A percentile compares a stretch with the other conserved stretches of the same genome.
Evolutionary conservation across 2,888 invertebrate genomes (phyloP).

Genomic region (Chrysotoxum bicinctum): DNA sequence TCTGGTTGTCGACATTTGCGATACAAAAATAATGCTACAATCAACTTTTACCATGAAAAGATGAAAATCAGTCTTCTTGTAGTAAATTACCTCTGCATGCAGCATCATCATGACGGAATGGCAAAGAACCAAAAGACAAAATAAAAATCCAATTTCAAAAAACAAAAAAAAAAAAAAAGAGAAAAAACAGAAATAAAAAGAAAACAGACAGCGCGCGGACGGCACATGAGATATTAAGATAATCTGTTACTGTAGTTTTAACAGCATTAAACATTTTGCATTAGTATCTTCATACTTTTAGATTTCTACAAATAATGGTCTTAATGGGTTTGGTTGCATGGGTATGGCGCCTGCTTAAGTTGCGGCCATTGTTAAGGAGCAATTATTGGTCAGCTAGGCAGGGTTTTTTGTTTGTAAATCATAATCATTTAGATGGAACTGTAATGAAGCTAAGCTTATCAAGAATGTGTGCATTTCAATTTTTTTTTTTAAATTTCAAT

Average conservation of each 20-base stretch:
- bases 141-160: slow-evolving; percentile 19
- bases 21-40: slow-evolving; percentile 1
- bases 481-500: too few species aligned
- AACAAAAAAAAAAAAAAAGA: not conserved
- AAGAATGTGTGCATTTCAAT: not conserved
- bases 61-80: slow-evolving; percentile 6
- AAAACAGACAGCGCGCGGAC: slow-evolving; percentile 17
- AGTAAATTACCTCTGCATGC: slow-evolving; percentile 4
- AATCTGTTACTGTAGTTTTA: slow-evolving; percentile 55
- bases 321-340: slow-evolving; percentile 32
- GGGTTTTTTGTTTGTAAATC: not conserved
- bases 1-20: slow-evolving; percentile 3
- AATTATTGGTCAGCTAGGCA: not conserved
- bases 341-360: not conserved
- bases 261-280: slow-evolving; percentile 41
- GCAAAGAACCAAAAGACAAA: slow-evolving; percentile 10
- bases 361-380: not conserved
- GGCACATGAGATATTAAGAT: slow-evolving; percentile 50
- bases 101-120: not conserved
- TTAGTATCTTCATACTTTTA: slow-evolving; percentile 24
- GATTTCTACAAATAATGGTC: slow-evolving; percentile 51
- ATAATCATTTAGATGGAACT: not conserved
- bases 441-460: not conserved
- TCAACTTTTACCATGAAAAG: slow-evolving; percentile 13
- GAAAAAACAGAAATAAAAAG: slow-evolving; percentile 14